Conservation (phyloP, 2,113 vertebrate genomes). For the Xerus inauris region DNA sequence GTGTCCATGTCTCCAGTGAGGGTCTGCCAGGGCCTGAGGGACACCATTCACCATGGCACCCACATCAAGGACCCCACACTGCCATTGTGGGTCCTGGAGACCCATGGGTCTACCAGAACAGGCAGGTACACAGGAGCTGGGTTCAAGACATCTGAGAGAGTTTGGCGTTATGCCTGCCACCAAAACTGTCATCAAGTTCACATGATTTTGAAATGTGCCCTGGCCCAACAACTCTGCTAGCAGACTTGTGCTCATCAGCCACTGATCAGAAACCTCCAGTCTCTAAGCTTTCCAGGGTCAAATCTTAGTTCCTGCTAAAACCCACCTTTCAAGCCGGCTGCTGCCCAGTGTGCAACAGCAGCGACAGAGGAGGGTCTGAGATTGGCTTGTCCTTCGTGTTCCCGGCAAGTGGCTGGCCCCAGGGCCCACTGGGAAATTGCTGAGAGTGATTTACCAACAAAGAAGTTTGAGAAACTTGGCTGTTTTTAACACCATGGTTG, state of each 20-base stretch:
- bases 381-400: accelerated
- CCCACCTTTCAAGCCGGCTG: accelerated
- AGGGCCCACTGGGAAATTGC: background rate
- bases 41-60: background rate
- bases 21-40: background rate
- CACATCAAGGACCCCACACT: too few species aligned
- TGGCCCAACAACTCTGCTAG: background rate
- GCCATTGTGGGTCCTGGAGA: background rate
- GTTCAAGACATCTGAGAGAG: background rate
- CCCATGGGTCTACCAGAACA: background rate
- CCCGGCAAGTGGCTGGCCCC: accelerated
- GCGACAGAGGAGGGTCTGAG: accelerated
- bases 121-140: background rate
- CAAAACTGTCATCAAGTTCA: background rate
- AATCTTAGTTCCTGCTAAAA: background rate
- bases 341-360: too few species aligned
- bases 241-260: background rate
- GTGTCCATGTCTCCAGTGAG: background rate
- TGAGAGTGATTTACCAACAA: background rate
- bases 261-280: background rate
- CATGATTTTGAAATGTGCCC: background rate
- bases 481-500: accelerated
- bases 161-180: background rate
- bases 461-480: background rate
- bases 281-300: background rate